A percentile compares a stretch with the other conserved stretches of the same genome.
Conservation (phyloP, 2,888 invertebrate genomes). For the Melanotus villosus region DNA sequence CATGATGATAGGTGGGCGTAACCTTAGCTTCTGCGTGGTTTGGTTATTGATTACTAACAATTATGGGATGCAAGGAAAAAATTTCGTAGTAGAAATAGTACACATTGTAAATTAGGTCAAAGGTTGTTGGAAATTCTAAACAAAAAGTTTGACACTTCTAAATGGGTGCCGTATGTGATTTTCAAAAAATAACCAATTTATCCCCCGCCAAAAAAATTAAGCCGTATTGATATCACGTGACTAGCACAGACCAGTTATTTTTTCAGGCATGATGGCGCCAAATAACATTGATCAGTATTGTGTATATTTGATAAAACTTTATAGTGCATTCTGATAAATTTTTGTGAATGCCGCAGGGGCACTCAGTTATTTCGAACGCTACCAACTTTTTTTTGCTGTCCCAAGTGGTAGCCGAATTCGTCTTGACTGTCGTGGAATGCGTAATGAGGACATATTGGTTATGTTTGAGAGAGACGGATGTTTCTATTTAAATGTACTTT, state of each 20-base stretch:
- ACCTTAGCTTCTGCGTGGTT: constrained; percentile 47
- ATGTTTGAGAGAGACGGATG: constrained; percentile 66
- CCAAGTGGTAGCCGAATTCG: constrained; percentile 61
- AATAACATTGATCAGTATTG: constrained; percentile 69
- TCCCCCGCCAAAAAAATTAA: constrained; percentile 59
- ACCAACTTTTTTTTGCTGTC: constrained; percentile 5
- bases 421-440: constrained; percentile 66
- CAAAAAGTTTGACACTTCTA: too few species aligned
- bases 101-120: neutral
- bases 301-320: constrained; percentile 57
- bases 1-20: constrained; percentile 49
- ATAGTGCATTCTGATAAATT: constrained; percentile 46
- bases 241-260: constrained; percentile 68
- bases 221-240: constrained; percentile 70
- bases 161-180: too few species aligned
- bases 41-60: constrained; percentile 44
- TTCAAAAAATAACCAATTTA: constrained; percentile 10
- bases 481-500: constrained; percentile 38
- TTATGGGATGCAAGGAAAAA: neutral
- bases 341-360: constrained; percentile 35
- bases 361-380: neutral
- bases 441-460: constrained; percentile 73
- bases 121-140: too few species aligned
- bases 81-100: neutral
- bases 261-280: constrained; percentile 74